A percentile compares a stretch with the other conserved stretches of the same genome.
Evolutionary conservation across 2,797 vertebrate genomes (phyloP).

Genomic region (Trachurus trachurus): DNA sequence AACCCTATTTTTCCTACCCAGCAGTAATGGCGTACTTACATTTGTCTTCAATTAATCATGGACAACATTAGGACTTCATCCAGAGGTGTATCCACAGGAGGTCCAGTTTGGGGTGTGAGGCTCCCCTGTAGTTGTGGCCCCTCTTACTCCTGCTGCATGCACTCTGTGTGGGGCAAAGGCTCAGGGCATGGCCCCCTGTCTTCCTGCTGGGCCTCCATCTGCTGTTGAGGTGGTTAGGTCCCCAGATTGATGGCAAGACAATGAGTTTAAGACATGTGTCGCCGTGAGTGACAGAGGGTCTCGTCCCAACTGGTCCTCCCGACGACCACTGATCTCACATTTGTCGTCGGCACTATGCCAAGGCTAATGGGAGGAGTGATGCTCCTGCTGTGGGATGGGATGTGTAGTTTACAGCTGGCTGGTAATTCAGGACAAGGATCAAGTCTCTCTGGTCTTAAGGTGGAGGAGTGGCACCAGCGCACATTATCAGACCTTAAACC

Average conservation of each 20-base stretch:
- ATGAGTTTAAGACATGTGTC: slow-evolving; percentile 92
- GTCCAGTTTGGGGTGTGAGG: slow-evolving; percentile 66
- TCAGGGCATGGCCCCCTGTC: slow-evolving; percentile 86
- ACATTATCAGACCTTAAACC: slow-evolving; percentile 19
- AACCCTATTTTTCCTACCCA: background rate
- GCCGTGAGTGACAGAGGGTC: slow-evolving; percentile 93
- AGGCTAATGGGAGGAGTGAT: slow-evolving; percentile 81
- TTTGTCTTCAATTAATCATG: slow-evolving; percentile 79
- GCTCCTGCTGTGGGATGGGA: slow-evolving; percentile 78
- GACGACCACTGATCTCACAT: slow-evolving; percentile 80
- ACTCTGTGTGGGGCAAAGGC: slow-evolving; percentile 85
- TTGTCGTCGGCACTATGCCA: slow-evolving; percentile 85
- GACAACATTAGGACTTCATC: slow-evolving; percentile 79
- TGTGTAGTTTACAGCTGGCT: slow-evolving; percentile 81
- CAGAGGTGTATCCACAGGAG: slow-evolving; percentile 81
- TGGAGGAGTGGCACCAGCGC: slow-evolving; percentile 9
- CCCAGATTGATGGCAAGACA: slow-evolving; percentile 94
- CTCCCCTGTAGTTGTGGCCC: slow-evolving; percentile 73
- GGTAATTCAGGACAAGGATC: slow-evolving; percentile 72
- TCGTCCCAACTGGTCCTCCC: slow-evolving; percentile 89
- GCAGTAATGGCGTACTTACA: slow-evolving; percentile 39
- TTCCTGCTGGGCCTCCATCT: slow-evolving; percentile 87
- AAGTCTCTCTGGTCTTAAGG: slow-evolving; percentile 35
- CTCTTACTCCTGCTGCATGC: slow-evolving; percentile 66
- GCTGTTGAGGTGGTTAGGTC: slow-evolving; percentile 92